Conservation (phyloP, 2,888 invertebrate species). For the Bedellia somnulentella region DNA sequence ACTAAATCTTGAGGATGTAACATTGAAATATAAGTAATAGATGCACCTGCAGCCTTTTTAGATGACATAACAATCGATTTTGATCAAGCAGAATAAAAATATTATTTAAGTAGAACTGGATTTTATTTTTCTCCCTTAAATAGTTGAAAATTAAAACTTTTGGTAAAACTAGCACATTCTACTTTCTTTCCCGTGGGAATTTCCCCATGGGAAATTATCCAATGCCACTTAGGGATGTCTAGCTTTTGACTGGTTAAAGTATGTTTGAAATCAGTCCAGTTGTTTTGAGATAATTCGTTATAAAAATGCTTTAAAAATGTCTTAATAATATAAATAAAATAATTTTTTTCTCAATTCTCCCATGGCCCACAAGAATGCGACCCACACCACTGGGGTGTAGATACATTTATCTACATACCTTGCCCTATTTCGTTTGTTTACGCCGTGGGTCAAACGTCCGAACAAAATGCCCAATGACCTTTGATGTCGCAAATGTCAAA, state of each 20-base stretch:
- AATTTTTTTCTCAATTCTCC: no score
- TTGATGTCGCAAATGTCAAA: no score
- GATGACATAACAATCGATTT: no score
- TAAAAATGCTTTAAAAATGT: no score
- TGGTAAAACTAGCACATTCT: no score
- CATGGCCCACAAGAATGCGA: neutral
- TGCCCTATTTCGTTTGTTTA: neutral
- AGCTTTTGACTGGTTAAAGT: neutral
- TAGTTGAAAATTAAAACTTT: no score
- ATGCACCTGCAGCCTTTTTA: neutral
- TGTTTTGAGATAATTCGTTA: no score
- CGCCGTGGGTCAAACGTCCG: neutral
- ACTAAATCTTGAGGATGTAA: no score
- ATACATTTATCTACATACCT: neutral
- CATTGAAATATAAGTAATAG: no score
- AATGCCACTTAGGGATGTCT: neutral
- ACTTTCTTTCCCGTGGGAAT: neutral
- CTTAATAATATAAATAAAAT: neutral
- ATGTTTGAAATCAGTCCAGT: no score
- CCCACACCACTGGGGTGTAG: neutral
- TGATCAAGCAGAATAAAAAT: neutral
- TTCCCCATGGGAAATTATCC: neutral
- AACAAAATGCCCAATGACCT: constrained; percentile 2
- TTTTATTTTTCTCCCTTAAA: no score
- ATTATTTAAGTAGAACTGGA: no score